Base-by-base conservation (phyloP, 2,888 invertebrate species). In the Eristalinus aeneus region DNA sequence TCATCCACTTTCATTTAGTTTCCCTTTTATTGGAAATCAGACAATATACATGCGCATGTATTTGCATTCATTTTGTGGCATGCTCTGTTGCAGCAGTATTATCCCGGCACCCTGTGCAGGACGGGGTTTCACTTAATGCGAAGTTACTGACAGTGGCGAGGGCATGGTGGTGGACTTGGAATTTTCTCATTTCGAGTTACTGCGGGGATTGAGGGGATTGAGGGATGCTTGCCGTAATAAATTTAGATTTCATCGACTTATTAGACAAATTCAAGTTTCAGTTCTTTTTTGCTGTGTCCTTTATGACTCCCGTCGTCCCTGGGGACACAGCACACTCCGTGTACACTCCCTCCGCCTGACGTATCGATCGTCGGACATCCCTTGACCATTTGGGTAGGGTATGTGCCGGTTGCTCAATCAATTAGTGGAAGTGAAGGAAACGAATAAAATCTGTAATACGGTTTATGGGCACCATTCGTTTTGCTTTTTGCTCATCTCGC, bases 1-100 rank as follows among this genome's bases (percentile, higher is more conserved):
- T 61, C 72, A 78, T 68, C 73, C 63, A 64, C 73, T 64, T 60
- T n/a, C 68, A 76, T 75, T 76, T 76, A 67, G 58, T 64, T 76
- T 80, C 27, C 54, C 27, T 76, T 73, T 61, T 74, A 34, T 81
- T 85, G 36, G 69, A 85, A 85, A 85, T 85, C 81, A 85, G 76
- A 85, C 81, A 81, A 85, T 85, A 85, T 85, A 77, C 81, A 85
- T 85, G 85, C 85, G 85, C 85, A 85, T 85, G 81, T 85, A 85
- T 85, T 85, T 85, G 85, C 85, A 85, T 85, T 85, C 73, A 85
- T 81, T 85, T 85, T 61, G 67, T 67, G 63, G 68, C 67, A 77
- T 68, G 68, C 69, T 80, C 61, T 76, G 71, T 36, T 85, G 81
- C 81, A 77, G 56, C 72, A 64, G 27, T 65, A 61, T 32, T 71